phyloP scores from a whole-genome alignment of 2,888 invertebrate species.

The Caenorhabditis sp. region DNA sequence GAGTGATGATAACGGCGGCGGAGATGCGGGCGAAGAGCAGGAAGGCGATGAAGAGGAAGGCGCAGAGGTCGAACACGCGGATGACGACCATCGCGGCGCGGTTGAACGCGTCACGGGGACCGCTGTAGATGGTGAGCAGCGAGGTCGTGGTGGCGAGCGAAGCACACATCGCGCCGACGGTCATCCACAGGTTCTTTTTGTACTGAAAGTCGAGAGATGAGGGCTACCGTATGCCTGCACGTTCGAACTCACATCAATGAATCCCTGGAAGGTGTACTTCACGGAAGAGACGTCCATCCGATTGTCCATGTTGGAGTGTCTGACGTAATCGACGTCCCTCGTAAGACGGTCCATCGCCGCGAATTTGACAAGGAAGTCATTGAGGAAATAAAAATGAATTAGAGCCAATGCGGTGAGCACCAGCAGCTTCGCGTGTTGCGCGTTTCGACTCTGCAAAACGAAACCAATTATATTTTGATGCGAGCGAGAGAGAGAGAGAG shows the following conservation, averaged over 20 bases:
- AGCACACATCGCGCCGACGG: conserved; percentile 76
- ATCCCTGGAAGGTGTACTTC: conserved; percentile 32
- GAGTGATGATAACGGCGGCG: conserved; percentile 55
- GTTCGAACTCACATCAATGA: conserved; percentile 36
- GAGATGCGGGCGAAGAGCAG: conserved; percentile 68
- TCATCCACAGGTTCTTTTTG: conserved; percentile 78
- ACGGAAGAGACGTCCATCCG: conserved; percentile 11
- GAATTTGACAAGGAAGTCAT: conserved; percentile 63
- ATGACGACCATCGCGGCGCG: conserved; percentile 47
- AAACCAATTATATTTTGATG: background rate
- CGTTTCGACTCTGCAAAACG: conserved; percentile 66
- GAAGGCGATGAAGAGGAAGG: conserved; percentile 70
- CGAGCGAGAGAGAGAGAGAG: no score
- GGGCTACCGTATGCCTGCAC: background rate
- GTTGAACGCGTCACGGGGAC: conserved; percentile 22
- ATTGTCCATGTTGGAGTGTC: background rate
- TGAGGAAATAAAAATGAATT: conserved; percentile 73
- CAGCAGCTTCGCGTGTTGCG: conserved; percentile 73
- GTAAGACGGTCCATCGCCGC: conserved; percentile 53
- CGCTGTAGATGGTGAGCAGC: conserved; percentile 65
- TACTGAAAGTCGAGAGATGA: conserved; percentile 63
- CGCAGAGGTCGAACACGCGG: conserved; percentile 70
- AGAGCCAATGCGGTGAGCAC: conserved; percentile 72
- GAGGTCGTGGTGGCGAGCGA: conserved; percentile 74
- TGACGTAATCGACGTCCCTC: conserved; percentile 6